Percentiles rank a stretch among this genome's conserved stretches.
These are phyloP conservation scores for Lepidurus arcticus DNA, from an alignment of 1,140 invertebrate genomes.

Conservation along the genomic window DNA sequence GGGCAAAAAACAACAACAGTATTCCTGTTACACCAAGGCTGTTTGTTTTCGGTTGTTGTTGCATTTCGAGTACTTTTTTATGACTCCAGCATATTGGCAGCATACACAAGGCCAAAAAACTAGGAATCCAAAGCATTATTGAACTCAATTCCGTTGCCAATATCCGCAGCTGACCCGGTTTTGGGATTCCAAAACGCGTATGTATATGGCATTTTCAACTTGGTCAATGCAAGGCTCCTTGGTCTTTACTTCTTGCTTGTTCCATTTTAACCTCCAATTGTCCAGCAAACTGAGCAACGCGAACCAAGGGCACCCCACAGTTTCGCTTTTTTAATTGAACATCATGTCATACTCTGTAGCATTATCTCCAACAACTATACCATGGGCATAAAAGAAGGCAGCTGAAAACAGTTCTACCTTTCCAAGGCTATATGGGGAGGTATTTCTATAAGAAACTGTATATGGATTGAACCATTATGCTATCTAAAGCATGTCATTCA, in stretches of 20 bases:
- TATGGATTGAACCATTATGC: conserved; percentile 5
- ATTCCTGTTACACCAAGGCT: neutral
- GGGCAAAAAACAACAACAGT: neutral
- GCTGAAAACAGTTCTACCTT: neutral
- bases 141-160: neutral
- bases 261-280: neutral
- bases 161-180: conserved; percentile 9
- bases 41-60: neutral
- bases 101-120: neutral
- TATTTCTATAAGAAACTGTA: neutral
- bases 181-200: neutral
- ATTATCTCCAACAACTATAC: neutral
- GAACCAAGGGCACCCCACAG: neutral
- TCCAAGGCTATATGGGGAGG: neutral
- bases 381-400: neutral
- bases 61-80: neutral
- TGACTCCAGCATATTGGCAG: neutral
- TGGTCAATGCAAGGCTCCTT: neutral
- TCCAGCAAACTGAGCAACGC: neutral
- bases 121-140: neutral
- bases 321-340: neutral
- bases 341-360: neutral
- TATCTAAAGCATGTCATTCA: too few species aligned
- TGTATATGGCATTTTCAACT: neutral
- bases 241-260: neutral